Evolutionary conservation across 2,888 invertebrate genomes (phyloP).

Genomic region (Anthrax anthrax): DNA sequence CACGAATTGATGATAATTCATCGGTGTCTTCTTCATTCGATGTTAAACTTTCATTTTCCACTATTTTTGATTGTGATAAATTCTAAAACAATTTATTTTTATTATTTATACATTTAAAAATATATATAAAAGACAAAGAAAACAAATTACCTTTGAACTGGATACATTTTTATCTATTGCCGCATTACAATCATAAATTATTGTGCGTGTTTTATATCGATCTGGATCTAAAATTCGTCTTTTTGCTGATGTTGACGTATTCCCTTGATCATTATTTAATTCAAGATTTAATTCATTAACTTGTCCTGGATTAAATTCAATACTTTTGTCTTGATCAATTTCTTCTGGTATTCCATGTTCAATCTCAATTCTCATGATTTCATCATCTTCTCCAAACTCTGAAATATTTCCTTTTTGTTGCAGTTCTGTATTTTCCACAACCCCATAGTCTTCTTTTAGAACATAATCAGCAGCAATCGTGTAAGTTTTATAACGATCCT

Average conservation of each 20-base stretch:
- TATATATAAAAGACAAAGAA: background rate
- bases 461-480: slow-evolving; percentile 54
- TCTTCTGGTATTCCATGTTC: slow-evolving; percentile 10
- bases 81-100: slow-evolving; percentile 7
- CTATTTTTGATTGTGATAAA: slow-evolving; percentile 2
- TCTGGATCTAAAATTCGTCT: slow-evolving; percentile 52
- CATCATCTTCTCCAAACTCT: slow-evolving; percentile 29
- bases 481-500: slow-evolving; percentile 71
- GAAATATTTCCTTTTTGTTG: slow-evolving; percentile 5
- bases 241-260: slow-evolving; percentile 9
- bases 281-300: background rate
- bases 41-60: slow-evolving; percentile 12
- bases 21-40: slow-evolving; percentile 12
- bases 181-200: slow-evolving; percentile 21
- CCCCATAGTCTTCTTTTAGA: slow-evolving; percentile 18
- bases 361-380: slow-evolving; percentile 29
- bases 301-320: slow-evolving; percentile 2
- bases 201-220: slow-evolving; percentile 57
- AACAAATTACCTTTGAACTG: background rate
- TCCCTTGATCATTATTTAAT: background rate
- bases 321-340: background rate
- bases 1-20: slow-evolving; percentile 23
- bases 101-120: too few relatives aligned
- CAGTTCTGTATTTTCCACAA: background rate
- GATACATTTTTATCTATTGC: background rate